Evolutionary conservation across 2,888 invertebrate species (phyloP), one percentile per base, ranked within the genome.

Genomic region (Trypoxylon attenuatum): DNA sequence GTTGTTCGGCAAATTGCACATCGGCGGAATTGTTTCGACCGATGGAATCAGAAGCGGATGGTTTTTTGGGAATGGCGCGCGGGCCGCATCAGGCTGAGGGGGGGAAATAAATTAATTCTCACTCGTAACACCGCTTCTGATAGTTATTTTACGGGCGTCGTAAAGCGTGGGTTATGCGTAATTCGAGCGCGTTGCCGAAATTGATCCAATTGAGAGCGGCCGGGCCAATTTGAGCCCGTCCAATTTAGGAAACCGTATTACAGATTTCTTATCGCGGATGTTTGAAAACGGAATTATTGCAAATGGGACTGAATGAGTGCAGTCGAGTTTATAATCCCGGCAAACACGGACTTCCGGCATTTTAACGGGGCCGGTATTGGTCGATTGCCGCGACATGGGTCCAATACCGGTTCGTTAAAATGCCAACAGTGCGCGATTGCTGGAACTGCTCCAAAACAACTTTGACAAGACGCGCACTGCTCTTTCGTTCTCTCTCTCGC

Each of bases 161-260:
- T 68, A 66, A 68, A 66, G 53, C 46, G 29, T 25, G 33, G 60
- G 66, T 54, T 60, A 66, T 53, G 60, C 68, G 68, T 68, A 68
- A 68, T 60, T 60, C 45, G 53, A 57, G 60, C 56, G 45, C 38
- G 45, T 57, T 50, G 49, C 27, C 67, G 21, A 45, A 66, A 68
- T 60, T 60, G 67, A 60, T 60, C 68, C 60, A 68, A 68, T 66
- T 66, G 60, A 29, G 41, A 10, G 33, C 33, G 33, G n/a, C 56
- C 50, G 10, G 33, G 41, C 55, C 60, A 50, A 68, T 66, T 60
- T 52, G 53, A 50, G 27, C 19, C 55, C 60, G 38, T 57, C 41
- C 68, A 66, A 68, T 68, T 60, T 57, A 38, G 46, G 19, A 33
- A 57, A 23, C 23, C 41, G 53, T 57, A 54, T 54, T 53, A 27